These are phyloP conservation scores for Acrocephalus arundinaceus DNA, from an alignment of 2,113 vertebrate genomes.

Conservation along the genomic window DNA sequence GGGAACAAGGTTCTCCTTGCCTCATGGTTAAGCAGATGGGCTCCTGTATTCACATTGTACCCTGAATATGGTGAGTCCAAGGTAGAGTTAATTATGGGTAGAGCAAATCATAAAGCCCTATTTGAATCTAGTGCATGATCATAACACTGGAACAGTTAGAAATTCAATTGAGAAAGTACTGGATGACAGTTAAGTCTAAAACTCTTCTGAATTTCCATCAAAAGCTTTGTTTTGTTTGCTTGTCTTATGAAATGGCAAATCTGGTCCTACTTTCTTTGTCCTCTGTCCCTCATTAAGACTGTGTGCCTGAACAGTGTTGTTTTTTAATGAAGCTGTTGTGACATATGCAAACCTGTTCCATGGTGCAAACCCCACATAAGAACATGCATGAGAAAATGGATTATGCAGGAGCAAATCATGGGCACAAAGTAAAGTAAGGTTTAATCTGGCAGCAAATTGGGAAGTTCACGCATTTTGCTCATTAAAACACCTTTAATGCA, in stretches of 20 bases:
- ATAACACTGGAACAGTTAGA: background rate
- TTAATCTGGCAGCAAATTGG: slow-evolving; percentile 29
- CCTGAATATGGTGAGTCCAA: background rate
- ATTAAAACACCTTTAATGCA: slow-evolving; percentile 11
- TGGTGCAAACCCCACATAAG: background rate
- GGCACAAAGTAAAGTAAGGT: background rate
- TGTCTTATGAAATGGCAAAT: background rate
- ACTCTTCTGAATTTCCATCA: background rate
- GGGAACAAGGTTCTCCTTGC: background rate
- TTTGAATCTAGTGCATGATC: background rate
- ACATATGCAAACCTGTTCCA: background rate
- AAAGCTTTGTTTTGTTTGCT: background rate
- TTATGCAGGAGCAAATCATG: background rate
- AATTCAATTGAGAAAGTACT: background rate
- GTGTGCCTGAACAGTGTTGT: background rate
- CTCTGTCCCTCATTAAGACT: background rate
- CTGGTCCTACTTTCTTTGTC: background rate
- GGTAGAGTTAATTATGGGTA: background rate
- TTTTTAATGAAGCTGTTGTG: background rate
- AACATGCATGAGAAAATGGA: background rate
- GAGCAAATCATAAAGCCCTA: background rate
- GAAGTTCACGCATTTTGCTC: background rate
- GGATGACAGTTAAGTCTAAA: background rate
- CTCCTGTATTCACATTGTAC: background rate
- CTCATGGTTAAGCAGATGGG: background rate